Base-by-base conservation (phyloP, 1,140 invertebrate genomes). In the Phymastichus coffea region DNA sequence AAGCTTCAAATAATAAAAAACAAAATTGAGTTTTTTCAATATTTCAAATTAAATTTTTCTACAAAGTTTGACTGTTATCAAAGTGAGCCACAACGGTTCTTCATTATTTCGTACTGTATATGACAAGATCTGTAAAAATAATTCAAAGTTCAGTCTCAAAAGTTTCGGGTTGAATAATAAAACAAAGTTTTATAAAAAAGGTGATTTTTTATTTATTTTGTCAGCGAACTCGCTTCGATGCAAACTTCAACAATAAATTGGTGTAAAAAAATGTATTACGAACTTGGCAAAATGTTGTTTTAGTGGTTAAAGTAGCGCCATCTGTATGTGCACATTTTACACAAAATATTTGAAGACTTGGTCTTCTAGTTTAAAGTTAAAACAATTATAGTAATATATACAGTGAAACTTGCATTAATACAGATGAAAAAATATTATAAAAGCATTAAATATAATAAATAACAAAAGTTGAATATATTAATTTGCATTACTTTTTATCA, bases 351-450 rank as follows among this genome's bases (percentile, higher is more conserved):
- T 10, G 20, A 33, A 41, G 19, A 54, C 26, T 54, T 40, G 3
- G 22, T 35, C 37, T 52, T 23, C 33, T 4, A 25, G 19, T 17
- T 52, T 26, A 14, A 52, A 19, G 3, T 20, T 25, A 37, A 51
- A 37, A 52, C 17, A 28, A 6, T 52, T 37, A 40, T 53, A n/a
- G n/a, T n/a, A n/a, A 40, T 43, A 46, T 46, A 43, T 54, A 54
- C 52, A 54, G 28, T 30, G 15, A 28, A 33, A 47, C 25, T 22
- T 26, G 44, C 28, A 25, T 25, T 14, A 26, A 17, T 46, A 41
- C 43, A 23, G 25, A 8, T 3, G 6, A 33, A 3, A 43, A n/a
- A 22, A 33, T 35, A 49, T 19, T 22, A 9, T 12, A 49, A 37
- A 49, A 49, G 20, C n/a, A 9, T 40, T 40, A 20, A 43, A 12